phyloP scores from a whole-genome alignment of 1,140 invertebrate species.

The Delia radicum region DNA sequence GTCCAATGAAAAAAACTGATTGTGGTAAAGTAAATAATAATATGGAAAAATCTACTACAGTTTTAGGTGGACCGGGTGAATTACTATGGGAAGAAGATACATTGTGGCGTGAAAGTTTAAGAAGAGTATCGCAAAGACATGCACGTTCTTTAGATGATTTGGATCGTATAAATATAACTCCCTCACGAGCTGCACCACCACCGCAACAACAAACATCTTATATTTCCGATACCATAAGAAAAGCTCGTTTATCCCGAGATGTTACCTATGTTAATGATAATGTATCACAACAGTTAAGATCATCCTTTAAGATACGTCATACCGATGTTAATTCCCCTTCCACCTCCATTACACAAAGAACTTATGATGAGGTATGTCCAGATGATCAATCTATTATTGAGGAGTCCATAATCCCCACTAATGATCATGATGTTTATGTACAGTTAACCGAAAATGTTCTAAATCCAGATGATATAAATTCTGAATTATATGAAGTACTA shows the following conservation, averaged over 20 bases:
- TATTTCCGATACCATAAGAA: conserved; percentile 30
- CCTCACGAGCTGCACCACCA: conserved; percentile 19
- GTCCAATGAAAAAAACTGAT: too few relatives aligned
- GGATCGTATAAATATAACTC: conserved; percentile 58
- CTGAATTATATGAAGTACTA: conserved; percentile 52
- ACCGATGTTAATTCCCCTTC: not conserved
- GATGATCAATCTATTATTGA: conserved; percentile 5
- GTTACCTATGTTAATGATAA: conserved; percentile 72
- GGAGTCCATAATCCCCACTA: not conserved
- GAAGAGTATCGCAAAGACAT: conserved; percentile 75
- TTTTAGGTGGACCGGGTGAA: conserved; percentile 58
- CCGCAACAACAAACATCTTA: not conserved
- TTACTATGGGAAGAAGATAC: conserved; percentile 81
- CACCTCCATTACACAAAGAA: too few relatives aligned
- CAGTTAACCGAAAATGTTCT: conserved; percentile 56
- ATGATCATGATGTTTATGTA: conserved; percentile 63
- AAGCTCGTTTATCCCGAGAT: conserved; percentile 62
- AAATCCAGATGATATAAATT: not conserved
- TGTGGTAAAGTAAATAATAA: too few relatives aligned
- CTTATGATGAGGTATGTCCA: conserved; percentile 19
- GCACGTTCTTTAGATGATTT: conserved; percentile 78
- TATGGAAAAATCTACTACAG: conserved; percentile 37
- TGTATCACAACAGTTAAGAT: conserved; percentile 39
- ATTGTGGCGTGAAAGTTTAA: conserved; percentile 76
- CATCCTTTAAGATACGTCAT: conserved; percentile 28